Base-by-base conservation (phyloP, 2,113 vertebrate genomes). In the Fukomys damarensis region DNA sequence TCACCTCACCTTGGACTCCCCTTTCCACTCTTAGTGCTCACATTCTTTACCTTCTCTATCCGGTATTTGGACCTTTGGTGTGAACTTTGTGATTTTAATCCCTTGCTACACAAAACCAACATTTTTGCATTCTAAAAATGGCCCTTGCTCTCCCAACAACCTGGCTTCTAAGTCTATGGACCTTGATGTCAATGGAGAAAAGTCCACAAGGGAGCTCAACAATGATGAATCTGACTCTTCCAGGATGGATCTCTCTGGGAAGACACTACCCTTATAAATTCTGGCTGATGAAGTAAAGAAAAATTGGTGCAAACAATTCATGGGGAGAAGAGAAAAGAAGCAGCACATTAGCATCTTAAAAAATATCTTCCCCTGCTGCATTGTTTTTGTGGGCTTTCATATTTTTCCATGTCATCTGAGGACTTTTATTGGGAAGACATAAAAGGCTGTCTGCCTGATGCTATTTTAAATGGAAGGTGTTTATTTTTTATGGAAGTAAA, bases 401-500 rank as follows among this genome's bases (percentile, higher is more conserved):
- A 54, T 81, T 41, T 84, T 92, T 86, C 41, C 65, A 7, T 88
- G 28, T 84, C 88, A 83, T 84, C 68, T 86, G n/a, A 88, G 80
- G 52, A 88, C 82, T 94, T 96, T 94, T 65, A 72, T 86, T 65
- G 41, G 77, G 82, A 66, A 72, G 77, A 88, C 92, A 94, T 92
- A 76, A 93, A 94, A 95, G 77, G 35, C 88, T 92, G 91, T 77
- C 82, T 82, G 72, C 24, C n/a, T 82, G 72, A 52, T 82, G 52
- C 76, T 95, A 91, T 96, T 91, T 96, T 92, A 86, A 92, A 96
- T 20, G 24, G 61, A 93, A 96, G 76, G 54, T 56, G 61, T 89
- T 80, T 79, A n/a, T 87, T 93, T 89, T 72, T 95, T 38, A 63
- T 49, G 22, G 76, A 79, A 95, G 81, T 26, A 76, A 84, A 49